Percentiles rank a stretch among this genome's conserved stretches.
phyloP scores from a whole-genome alignment of 2,797 vertebrate species.

The Lemur catta region DNA sequence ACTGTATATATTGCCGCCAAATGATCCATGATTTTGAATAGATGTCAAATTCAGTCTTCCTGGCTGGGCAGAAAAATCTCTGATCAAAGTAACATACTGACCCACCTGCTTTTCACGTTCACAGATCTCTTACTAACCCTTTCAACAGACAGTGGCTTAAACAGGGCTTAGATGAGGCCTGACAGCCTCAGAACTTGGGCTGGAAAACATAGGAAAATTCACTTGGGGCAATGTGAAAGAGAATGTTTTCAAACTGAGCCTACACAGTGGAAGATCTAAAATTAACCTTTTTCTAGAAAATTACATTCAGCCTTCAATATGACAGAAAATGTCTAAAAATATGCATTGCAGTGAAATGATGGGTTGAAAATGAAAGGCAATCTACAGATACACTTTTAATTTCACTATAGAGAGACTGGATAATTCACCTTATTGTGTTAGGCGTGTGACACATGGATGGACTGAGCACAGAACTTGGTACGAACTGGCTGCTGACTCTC shows the following conservation, averaged over 20 bases:
- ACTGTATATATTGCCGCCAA: not conserved
- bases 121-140: not conserved
- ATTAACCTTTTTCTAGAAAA: conserved; percentile 46
- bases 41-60: not conserved
- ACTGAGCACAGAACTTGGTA: not conserved
- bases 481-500: not conserved
- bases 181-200: not conserved
- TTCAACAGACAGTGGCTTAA: not conserved
- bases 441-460: not conserved
- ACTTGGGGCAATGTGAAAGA: not conserved
- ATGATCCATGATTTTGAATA: not conserved
- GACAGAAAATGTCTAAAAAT: conserved; percentile 35
- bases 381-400: not conserved
- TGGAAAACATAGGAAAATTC: not conserved
- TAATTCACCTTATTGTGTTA: not conserved
- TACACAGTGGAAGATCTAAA: not conserved
- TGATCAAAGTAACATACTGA: not conserved
- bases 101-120: not conserved
- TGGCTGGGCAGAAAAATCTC: not conserved
- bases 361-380: not conserved
- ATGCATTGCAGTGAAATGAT: conserved; percentile 37
- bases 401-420: not conserved
- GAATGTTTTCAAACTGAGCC: conserved; percentile 35
- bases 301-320: not conserved
- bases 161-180: not conserved